Conservation (phyloP, 1,140 invertebrate species). For the Triops cancriformis region DNA sequence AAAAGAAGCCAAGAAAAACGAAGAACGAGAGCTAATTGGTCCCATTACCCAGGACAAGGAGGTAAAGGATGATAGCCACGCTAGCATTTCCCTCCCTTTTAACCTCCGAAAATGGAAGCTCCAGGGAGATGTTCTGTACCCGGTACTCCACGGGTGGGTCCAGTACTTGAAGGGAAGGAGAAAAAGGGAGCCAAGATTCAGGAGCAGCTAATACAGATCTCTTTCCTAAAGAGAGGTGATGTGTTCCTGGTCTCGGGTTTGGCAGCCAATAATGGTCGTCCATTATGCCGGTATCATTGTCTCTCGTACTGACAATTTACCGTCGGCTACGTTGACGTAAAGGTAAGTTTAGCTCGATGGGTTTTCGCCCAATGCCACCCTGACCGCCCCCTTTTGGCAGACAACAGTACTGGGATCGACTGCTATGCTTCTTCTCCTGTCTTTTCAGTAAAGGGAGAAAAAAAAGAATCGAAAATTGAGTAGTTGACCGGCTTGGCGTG, state of each 20-base stretch:
- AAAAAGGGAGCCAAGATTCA: not conserved
- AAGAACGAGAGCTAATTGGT: not conserved
- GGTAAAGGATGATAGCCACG: not conserved
- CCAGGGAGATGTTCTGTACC: not conserved
- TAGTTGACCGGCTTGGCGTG: too few relatives aligned
- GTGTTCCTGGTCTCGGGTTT: not conserved
- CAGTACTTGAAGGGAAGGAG: not conserved
- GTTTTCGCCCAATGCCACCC: too few relatives aligned
- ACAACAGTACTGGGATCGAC: too few relatives aligned
- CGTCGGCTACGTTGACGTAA: not conserved
- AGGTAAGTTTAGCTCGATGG: not conserved
- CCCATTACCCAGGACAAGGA: slow-evolving; percentile 8
- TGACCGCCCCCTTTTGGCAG: too few relatives aligned
- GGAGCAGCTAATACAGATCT: not conserved
- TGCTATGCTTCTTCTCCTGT: too few relatives aligned
- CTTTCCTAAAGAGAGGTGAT: not conserved
- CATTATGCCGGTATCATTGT: not conserved
- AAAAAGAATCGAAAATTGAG: too few relatives aligned
- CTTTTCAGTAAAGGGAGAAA: too few relatives aligned
- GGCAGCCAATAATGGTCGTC: not conserved
- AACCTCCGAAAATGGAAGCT: not conserved
- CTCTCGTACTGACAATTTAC: not conserved
- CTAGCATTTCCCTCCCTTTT: not conserved
- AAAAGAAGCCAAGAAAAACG: not conserved
- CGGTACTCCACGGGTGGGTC: not conserved